phyloP scores from a whole-genome alignment of 2,888 invertebrate species.

The Caradrina clavipalpis region DNA sequence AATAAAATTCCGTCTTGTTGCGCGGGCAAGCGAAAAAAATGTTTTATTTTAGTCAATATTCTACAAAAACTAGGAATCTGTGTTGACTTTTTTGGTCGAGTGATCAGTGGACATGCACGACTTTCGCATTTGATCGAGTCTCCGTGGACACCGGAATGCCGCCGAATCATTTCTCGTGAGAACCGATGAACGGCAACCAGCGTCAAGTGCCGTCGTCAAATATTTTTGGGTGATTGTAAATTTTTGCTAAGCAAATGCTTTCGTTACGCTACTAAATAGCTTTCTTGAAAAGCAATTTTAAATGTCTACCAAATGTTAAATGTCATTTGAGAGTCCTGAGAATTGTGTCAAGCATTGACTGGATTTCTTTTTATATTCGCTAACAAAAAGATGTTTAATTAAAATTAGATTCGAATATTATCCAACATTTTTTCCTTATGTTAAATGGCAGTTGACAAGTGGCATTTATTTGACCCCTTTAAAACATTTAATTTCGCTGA shows the following conservation, averaged over 20 bases:
- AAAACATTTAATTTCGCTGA: slow-evolving; percentile 21
- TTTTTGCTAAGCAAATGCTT: slow-evolving; percentile 88
- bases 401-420: slow-evolving; percentile 19
- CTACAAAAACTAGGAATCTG: slow-evolving; percentile 79
- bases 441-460: slow-evolving; percentile 7
- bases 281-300: slow-evolving; percentile 85
- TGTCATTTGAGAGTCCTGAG: slow-evolving; percentile 80
- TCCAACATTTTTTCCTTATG: slow-evolving; percentile 13
- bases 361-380: slow-evolving; percentile 31
- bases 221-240: slow-evolving; percentile 84
- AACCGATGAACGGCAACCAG: slow-evolving; percentile 75
- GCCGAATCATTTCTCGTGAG: slow-evolving; percentile 88
- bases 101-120: slow-evolving; percentile 88
- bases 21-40: slow-evolving; percentile 47
- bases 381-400: slow-evolving; percentile 22
- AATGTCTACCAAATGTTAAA: slow-evolving; percentile 74
- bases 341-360: slow-evolving; percentile 78
- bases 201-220: slow-evolving; percentile 83
- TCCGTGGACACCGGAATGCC: slow-evolving; percentile 86
- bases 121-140: slow-evolving; percentile 85
- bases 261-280: slow-evolving; percentile 84
- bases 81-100: slow-evolving; percentile 85
- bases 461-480: slow-evolving; percentile 14
- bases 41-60: slow-evolving; percentile 71
- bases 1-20: slow-evolving; percentile 49